Conservation (phyloP, 2,888 invertebrate genomes). For the Craniophora ligustri region DNA sequence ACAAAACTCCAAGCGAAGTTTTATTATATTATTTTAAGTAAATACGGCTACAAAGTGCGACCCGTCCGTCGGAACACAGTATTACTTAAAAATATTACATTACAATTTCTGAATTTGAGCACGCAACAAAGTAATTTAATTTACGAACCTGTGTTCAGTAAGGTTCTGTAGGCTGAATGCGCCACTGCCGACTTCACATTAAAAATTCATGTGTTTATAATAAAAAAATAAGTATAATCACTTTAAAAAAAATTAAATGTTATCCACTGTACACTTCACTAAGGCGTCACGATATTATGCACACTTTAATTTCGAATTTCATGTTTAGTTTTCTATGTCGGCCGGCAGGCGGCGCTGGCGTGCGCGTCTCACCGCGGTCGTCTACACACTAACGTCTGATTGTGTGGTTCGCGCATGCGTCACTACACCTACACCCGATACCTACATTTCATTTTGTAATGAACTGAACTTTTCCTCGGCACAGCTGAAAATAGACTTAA, state of each 20-base stretch:
- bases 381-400: conserved; percentile 70
- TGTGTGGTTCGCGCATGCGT: conserved; percentile 75
- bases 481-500: conserved; percentile 50
- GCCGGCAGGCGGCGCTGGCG: conserved; percentile 67
- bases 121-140: conserved; percentile 81
- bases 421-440: conserved; percentile 54
- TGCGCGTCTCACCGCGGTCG: conserved; percentile 64
- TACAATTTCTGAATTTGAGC: conserved; percentile 63
- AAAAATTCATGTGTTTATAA: conserved; percentile 68
- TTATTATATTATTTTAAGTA: conserved; percentile 35
- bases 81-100: conserved; percentile 62
- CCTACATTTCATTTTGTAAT: conserved; percentile 80
- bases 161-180: conserved; percentile 54
- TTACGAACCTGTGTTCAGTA: conserved; percentile 72
- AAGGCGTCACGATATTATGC: conserved; percentile 44
- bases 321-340: conserved; percentile 66
- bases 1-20: conserved; percentile 31
- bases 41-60: conserved; percentile 37
- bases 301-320: conserved; percentile 75
- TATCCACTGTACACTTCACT: conserved; percentile 50
- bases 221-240: too few relatives aligned
- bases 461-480: conserved; percentile 64
- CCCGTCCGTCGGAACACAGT: conserved; percentile 21
- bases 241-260: conserved; percentile 38
- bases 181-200: conserved; percentile 63